A percentile compares a stretch with the other conserved stretches of the same genome.
Evolutionary conservation across 2,797 vertebrate species (phyloP).

Genomic region (Lepus oiostolus): DNA sequence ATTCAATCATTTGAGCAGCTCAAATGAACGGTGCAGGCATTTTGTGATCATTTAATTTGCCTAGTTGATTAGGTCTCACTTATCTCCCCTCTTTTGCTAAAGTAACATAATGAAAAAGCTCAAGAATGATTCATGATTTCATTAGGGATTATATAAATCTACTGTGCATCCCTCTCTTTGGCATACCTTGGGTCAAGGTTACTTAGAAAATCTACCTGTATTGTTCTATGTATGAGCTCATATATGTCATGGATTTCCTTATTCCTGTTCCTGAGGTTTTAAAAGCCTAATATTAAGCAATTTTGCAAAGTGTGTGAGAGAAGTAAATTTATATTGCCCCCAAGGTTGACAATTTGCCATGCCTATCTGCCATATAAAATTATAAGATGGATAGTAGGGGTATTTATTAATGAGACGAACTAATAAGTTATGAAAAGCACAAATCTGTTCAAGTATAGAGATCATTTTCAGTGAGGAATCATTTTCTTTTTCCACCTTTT

Average conservation of each 20-base stretch:
- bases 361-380: not conserved
- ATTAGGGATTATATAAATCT: slow-evolving; percentile 67
- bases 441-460: not conserved
- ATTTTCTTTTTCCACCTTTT: not conserved
- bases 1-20: slow-evolving; percentile 66
- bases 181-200: not conserved
- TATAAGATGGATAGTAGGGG: not conserved
- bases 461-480: not conserved
- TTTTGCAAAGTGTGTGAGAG: not conserved
- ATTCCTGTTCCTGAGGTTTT: not conserved
- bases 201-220: not conserved
- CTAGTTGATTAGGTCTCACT: slow-evolving; percentile 77
- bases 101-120: slow-evolving; percentile 71
- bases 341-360: not conserved
- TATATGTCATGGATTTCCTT: not conserved
- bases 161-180: slow-evolving; percentile 59
- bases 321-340: not conserved
- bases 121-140: slow-evolving; percentile 74
- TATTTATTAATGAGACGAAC: not conserved
- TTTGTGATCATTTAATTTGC: slow-evolving; percentile 80
- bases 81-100: slow-evolving; percentile 51
- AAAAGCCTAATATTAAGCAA: not conserved
- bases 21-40: slow-evolving; percentile 72
- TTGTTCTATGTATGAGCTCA: not conserved
- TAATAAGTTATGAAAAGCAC: not conserved